phyloP scores from a whole-genome alignment of 2,888 invertebrate genomes.

The Synanthedon tipuliformis region DNA sequence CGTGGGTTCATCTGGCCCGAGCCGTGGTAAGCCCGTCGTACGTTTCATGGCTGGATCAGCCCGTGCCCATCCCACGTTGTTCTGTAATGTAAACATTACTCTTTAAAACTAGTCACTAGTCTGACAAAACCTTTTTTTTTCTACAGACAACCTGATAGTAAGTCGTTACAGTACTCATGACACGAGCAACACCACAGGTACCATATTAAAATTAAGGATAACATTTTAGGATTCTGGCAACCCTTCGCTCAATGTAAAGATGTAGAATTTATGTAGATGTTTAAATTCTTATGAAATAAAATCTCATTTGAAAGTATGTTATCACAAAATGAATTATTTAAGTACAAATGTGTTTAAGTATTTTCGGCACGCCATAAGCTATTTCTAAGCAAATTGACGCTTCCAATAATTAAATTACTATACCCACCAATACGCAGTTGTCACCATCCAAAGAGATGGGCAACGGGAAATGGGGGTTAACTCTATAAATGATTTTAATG shows the following conservation, averaged over 20 bases:
- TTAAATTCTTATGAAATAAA: too few relatives aligned
- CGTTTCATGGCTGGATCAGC: constrained; percentile 40
- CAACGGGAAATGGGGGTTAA: constrained; percentile 43
- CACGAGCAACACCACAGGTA: too few relatives aligned
- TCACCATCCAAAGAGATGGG: constrained; percentile 29
- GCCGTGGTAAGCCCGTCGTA: constrained; percentile 39
- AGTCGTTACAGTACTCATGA: too few relatives aligned
- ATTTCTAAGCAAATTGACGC: constrained; percentile 19
- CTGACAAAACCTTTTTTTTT: too few relatives aligned
- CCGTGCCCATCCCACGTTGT: constrained; percentile 37
- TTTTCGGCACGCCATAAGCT: constrained; percentile 42
- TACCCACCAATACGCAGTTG: constrained; percentile 49
- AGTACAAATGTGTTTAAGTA: constrained; percentile 24
- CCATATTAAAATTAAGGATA: too few relatives aligned
- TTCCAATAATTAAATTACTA: constrained; percentile 41
- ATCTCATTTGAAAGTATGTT: neutral
- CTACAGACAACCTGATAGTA: too few relatives aligned
- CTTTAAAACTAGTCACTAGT: too few relatives aligned
- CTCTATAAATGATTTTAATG: neutral
- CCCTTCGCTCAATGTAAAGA: too few relatives aligned
- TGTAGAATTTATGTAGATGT: too few relatives aligned
- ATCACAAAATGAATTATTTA: neutral
- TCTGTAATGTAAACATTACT: constrained; percentile 23
- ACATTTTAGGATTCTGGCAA: too few relatives aligned
- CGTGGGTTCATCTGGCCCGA: constrained; percentile 41